Base-by-base conservation (phyloP, 2,113 vertebrate species). In the Lepisosteus oculatus region DNA sequence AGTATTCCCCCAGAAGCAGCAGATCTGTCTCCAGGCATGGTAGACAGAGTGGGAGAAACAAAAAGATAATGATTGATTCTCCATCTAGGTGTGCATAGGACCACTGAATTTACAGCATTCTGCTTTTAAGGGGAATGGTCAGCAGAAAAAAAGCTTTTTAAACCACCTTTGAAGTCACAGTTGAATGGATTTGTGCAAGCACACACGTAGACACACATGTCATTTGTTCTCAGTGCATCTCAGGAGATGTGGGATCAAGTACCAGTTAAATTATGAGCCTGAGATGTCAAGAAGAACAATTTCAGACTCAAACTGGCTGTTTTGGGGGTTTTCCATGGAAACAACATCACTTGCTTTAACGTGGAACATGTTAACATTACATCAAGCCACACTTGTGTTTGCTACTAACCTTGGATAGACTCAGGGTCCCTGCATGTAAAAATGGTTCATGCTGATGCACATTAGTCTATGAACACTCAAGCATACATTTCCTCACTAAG, bases 271-370 rank as follows among this genome's bases (percentile, higher is more conserved):
- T 80, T 29, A 29, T 47, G 12, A 3, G 67, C 77, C 75, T 14
- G 51, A 72, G 82, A 78, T 79, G 69, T 55, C 67, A 67, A 59
- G 17, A 45, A 42, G 17, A 67, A 68, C 13, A 29, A 79, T 74
- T 79, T 78, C 72, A 82, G 78, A 84, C 56, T 73, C 74, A 65
- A 76, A 44, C 12, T 65, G 8, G 51, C 45, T 29, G 56, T 55
- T 14, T 13, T 69, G 57, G 41, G 8, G 29, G 54, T 17, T 55
- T 42, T 55, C 29, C 51, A 4, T 14, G 8, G 62, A 65, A 4
- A 11, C 4, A 4, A 51, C 14, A 11, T 8, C 29, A 65, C 3
- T 0, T 65, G 54, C 65, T 43, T 44, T 14, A 72, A 42, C 17
- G 14, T 43, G 42, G 14, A 9, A 45, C 42, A 13, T 51, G 43